Percentiles rank a stretch among this genome's conserved stretches.
Conservation (phyloP, 2,113 vertebrate genomes). For the Mugil cephalus region DNA sequence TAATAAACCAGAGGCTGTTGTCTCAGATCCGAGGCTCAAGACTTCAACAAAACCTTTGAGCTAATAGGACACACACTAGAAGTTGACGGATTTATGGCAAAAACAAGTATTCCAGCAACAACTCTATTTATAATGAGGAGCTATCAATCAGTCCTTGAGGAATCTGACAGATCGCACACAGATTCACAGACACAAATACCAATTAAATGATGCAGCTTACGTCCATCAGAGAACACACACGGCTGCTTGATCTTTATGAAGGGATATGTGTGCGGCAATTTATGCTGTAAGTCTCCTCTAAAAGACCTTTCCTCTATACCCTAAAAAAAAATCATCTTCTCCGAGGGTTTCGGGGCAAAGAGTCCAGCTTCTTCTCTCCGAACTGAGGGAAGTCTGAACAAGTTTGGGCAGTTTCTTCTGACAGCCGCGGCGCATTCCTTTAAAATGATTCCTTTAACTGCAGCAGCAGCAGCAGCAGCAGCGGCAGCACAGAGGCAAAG, state of each 20-base stretch:
- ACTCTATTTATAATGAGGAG: too few relatives aligned
- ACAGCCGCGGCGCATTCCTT: slow-evolving; percentile 53
- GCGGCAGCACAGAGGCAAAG: background rate
- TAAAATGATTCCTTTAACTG: background rate
- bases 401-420: slow-evolving; percentile 58
- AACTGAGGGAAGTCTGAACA: slow-evolving; percentile 43
- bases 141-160: background rate
- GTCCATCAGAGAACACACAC: background rate
- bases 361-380: background rate
- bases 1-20: too few relatives aligned
- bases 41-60: too few relatives aligned
- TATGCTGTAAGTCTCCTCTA: too few relatives aligned
- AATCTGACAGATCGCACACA: background rate
- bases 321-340: background rate
- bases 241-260: too few relatives aligned
- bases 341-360: background rate
- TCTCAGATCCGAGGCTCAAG: too few relatives aligned
- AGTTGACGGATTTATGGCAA: background rate
- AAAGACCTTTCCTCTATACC: too few relatives aligned
- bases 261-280: too few relatives aligned
- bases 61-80: too few relatives aligned
- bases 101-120: background rate
- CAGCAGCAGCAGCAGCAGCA: background rate
- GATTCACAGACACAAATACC: too few relatives aligned
- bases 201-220: background rate